Conservation (phyloP, 2,888 invertebrate genomes). For the Zaprionus lineosus region DNA sequence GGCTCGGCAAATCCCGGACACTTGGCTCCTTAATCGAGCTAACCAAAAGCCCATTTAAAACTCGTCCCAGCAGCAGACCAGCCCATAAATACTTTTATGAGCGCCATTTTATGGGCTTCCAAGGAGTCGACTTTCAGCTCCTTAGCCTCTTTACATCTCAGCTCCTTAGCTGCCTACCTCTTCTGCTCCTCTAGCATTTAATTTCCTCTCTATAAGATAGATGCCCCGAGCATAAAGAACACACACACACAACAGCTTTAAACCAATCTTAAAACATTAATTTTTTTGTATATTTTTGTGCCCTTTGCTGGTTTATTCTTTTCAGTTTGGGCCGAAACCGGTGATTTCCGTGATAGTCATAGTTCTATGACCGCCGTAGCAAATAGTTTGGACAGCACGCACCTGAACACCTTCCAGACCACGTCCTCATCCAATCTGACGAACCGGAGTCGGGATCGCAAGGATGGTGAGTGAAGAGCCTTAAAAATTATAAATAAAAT, state of each 20-base stretch:
- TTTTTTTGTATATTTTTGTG: conserved; percentile 70
- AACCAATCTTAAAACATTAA: conserved; percentile 75
- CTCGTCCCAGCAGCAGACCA: conserved; percentile 17
- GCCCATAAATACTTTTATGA: conserved; percentile 82
- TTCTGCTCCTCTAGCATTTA: no score
- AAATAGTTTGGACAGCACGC: conserved; percentile 86
- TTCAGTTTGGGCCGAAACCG: conserved; percentile 95
- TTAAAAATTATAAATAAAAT: background rate
- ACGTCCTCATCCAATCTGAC: conserved; percentile 86
- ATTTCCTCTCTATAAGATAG: no score
- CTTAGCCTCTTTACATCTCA: no score
- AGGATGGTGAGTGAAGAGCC: conserved; percentile 84
- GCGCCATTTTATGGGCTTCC: conserved; percentile 78
- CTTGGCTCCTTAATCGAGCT: conserved; percentile 64
- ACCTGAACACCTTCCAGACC: conserved; percentile 87
- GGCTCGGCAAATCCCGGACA: conserved; percentile 18
- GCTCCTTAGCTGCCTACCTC: no score
- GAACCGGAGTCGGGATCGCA: conserved; percentile 85
- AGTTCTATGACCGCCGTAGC: conserved; percentile 87
- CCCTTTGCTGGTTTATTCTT: conserved; percentile 82
- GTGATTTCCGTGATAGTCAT: conserved; percentile 93
- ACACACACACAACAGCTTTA: conserved; percentile 36
- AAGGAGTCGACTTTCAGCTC: no score
- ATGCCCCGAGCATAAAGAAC: background rate
- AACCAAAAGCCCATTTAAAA: conserved; percentile 73